Evolutionary conservation across 1,140 invertebrate species (phyloP).

Genomic region (Drosophila miranda): DNA sequence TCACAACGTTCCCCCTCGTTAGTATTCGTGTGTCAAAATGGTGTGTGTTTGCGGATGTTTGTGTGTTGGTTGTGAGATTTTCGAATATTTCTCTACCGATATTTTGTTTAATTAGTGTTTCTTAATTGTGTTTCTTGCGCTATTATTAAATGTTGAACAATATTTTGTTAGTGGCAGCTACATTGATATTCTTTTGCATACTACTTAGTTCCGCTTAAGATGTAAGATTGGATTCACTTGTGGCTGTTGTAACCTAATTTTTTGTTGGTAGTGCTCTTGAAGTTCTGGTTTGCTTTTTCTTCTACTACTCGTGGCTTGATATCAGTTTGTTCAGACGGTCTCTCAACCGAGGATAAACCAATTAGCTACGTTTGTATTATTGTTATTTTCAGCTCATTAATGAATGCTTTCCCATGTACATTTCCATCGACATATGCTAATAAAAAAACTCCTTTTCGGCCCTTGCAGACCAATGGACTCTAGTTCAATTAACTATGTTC

Average conservation of each 20-base stretch:
- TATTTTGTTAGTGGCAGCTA: constrained; percentile 39
- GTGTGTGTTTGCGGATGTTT: not conserved
- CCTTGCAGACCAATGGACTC: constrained; percentile 35
- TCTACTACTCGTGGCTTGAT: constrained; percentile 13
- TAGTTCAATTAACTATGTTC: constrained; percentile 46
- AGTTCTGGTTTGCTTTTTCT: constrained; percentile 8
- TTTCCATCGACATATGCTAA: constrained; percentile 39
- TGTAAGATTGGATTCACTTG: constrained; percentile 46
- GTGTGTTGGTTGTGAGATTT: constrained; percentile 9
- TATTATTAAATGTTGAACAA: constrained; percentile 49
- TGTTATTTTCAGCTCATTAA: constrained; percentile 77
- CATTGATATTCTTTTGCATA: constrained; percentile 21
- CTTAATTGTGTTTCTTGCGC: constrained; percentile 13
- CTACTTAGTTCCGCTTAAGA: constrained; percentile 31
- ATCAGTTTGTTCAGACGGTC: constrained; percentile 32
- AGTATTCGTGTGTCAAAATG: constrained; percentile 28
- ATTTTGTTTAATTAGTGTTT: constrained; percentile 36
- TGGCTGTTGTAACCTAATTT: constrained; percentile 9
- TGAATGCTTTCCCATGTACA: constrained; percentile 57
- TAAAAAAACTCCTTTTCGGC: constrained; percentile 46
- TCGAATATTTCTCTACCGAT: constrained; percentile 33
- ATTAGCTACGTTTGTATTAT: constrained; percentile 73
- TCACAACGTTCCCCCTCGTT: too few relatives aligned
- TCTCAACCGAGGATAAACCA: constrained; percentile 56
- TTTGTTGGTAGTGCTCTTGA: constrained; percentile 38